Evolutionary conservation across 1,140 invertebrate species (phyloP), one percentile per base, ranked within the genome.

Genomic region (Dreissena rostriformis): DNA sequence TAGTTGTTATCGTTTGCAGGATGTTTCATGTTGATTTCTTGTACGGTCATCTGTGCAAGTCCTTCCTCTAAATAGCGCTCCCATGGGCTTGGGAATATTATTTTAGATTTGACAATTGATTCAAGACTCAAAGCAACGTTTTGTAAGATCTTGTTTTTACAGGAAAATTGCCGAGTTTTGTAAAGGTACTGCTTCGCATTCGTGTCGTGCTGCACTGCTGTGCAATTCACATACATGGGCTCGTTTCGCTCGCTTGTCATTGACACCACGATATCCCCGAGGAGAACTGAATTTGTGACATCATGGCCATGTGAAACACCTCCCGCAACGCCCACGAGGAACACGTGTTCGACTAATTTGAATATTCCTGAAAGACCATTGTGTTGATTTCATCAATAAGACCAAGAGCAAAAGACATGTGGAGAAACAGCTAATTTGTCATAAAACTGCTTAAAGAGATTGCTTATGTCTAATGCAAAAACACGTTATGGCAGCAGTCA

Each of bases 271-370:
- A 99, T 97, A 92, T 99, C 98, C 0, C 98, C 98, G 0, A 99
- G 95, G 68, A 98, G 95, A 22, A 99, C 97, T 91, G 99, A 98
- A 89, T 97, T 96, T 82, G 96, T 95, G 91, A 97, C 98, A 93
- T 99, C 98, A 0, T 98, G 98, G 93, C 97, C 99, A 94, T 99
- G 97, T 4, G 98, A 98, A 57, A 99, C 98, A n/a, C 98, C 98
- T 22, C 99, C 98, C 8, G 97, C 98, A 53, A 98, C 97, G 53
- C 99, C 99, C 28, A 99, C 97, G 68, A 99, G 93, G 88, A 99
- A 97, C 5, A 99, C 98, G 92, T 97, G 98, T 90, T 91, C 80
- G 11, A 92, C 82, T 71, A 87, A 82, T 57, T 68, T 89, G 71
- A 92, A 92, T 12, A 86, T 90, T 12, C 90, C 91, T 92, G 78